These are phyloP conservation scores for Drosophila quinaria DNA, from an alignment of 2,888 invertebrate genomes.

Conservation along the genomic window DNA sequence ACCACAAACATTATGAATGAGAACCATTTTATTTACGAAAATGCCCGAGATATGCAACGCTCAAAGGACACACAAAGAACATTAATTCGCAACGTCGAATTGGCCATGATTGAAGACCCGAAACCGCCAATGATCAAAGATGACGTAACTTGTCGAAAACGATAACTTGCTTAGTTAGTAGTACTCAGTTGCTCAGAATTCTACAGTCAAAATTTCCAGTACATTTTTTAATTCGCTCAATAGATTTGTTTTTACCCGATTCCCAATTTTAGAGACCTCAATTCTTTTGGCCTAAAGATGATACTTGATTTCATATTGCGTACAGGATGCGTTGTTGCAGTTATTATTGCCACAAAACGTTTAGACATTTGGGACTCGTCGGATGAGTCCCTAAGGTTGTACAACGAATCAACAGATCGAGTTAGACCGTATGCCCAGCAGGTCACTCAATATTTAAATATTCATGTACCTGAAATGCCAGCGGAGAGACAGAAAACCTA, in stretches of 20 bases:
- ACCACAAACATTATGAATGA: slow-evolving; percentile 36
- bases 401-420: slow-evolving; percentile 17
- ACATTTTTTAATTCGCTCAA: slow-evolving; percentile 1
- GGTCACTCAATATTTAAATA: slow-evolving; percentile 45
- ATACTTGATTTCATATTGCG: slow-evolving; percentile 46
- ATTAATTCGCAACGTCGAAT: background rate
- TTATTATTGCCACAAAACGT: slow-evolving; percentile 54
- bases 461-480: slow-evolving; percentile 59
- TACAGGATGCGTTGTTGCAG: slow-evolving; percentile 56
- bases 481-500: slow-evolving; percentile 52
- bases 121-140: slow-evolving; percentile 59
- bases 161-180: slow-evolving; percentile 22
- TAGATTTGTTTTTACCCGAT: background rate
- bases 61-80: background rate
- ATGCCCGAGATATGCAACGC: background rate
- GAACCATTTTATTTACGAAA: background rate
- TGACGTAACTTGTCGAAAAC: slow-evolving; percentile 59
- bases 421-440: slow-evolving; percentile 44
- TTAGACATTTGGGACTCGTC: slow-evolving; percentile 57
- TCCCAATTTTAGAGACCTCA: background rate
- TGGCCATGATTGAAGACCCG: background rate
- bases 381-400: slow-evolving; percentile 47
- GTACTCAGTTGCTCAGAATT: background rate
- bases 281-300: slow-evolving; percentile 38
- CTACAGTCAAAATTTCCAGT: slow-evolving; percentile 43